Evolutionary conservation across 2,797 vertebrate species (phyloP), one percentile per base, ranked within the genome.

Genomic region (Ibycter americanus): DNA sequence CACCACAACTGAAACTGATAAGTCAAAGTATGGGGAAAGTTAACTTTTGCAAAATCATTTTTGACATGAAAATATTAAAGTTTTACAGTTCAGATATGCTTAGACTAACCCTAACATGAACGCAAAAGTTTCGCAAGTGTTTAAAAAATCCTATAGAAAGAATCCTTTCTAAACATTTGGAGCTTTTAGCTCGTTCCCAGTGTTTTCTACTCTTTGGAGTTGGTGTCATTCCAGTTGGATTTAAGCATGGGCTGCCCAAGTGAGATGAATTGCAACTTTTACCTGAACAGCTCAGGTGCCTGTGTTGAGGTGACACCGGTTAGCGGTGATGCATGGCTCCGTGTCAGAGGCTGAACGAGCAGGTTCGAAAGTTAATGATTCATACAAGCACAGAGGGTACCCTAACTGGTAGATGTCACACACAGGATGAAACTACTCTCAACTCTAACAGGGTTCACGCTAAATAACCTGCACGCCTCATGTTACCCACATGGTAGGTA

Each of bases 21-120:
- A 97, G 95, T 97, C 96, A 68, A 96, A 98, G 97, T 97, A 96
- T 93, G 97, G 93, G 97, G 96, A 97, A 98, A 98, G 97, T 98
- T 98, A 98, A 97, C 97, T 97, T 98, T 67, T 96, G 96, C 82
- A 97, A 98, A 98, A 98, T 98, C 96, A 97, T 96, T 98, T 97
- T 82, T 98, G 97, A 98, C 97, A 93, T 71, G 88, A 92, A 55
- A 91, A 91, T 96, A 96, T 97, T 97, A 88, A 96, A 97, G 96
- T 97, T 98, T 98, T 98, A 97, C 97, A 96, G 96, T 95, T 88
- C 94, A 93, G 94, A 78, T 94, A 97, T 77, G 91, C 94, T 85
- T 90, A 67, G 65, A 65, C 95, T 91, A 95, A 91, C 79, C 76
- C 92, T 94, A 97, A 93, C 54, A 68, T 71, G 80, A 97, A 97